Conservation (phyloP, 2,888 invertebrate species). For the Lycaena phlaeas region DNA sequence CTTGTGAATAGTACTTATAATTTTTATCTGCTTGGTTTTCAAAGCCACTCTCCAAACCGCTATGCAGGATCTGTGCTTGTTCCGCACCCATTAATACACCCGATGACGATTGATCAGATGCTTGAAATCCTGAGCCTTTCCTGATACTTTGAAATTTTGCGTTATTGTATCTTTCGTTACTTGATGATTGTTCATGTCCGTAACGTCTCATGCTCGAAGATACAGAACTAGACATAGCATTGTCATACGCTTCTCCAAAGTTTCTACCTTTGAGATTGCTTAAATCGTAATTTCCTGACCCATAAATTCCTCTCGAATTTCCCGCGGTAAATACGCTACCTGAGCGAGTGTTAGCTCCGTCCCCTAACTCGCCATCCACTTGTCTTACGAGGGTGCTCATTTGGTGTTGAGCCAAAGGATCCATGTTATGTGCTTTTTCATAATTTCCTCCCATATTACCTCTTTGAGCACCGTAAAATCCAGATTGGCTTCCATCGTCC, state of each 20-base stretch:
- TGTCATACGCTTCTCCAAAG: slow-evolving; percentile 56
- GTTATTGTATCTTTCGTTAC: slow-evolving; percentile 20
- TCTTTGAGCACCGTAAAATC: slow-evolving; percentile 60
- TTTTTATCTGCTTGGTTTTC: slow-evolving; percentile 26
- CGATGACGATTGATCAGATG: slow-evolving; percentile 22
- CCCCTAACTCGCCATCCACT: slow-evolving; percentile 58
- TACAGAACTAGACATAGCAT: slow-evolving; percentile 14
- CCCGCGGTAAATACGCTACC: slow-evolving; percentile 56
- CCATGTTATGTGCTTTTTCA: slow-evolving; percentile 66
- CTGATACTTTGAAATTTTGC: slow-evolving; percentile 30
- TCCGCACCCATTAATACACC: slow-evolving; percentile 28
- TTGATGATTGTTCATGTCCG: slow-evolving; percentile 12
- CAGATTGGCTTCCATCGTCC: slow-evolving; percentile 57
- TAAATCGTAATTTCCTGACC: slow-evolving; percentile 47
- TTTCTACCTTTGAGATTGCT: slow-evolving; percentile 52
- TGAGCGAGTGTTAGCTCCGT: slow-evolving; percentile 41
- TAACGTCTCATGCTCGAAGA: no score
- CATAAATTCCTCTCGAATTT: slow-evolving; percentile 56
- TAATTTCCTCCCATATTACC: slow-evolving; percentile 70
- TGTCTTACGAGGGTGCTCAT: slow-evolving; percentile 55
- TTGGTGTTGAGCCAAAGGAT: slow-evolving; percentile 55
- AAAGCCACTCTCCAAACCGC: slow-evolving; percentile 27
- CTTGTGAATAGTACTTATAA: slow-evolving; percentile 32
- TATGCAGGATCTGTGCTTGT: slow-evolving; percentile 28
- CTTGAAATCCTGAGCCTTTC: slow-evolving; percentile 26